Evolutionary conservation across 2,888 invertebrate species (phyloP), one percentile per base, ranked within the genome.

Genomic region (Labia minor): DNA sequence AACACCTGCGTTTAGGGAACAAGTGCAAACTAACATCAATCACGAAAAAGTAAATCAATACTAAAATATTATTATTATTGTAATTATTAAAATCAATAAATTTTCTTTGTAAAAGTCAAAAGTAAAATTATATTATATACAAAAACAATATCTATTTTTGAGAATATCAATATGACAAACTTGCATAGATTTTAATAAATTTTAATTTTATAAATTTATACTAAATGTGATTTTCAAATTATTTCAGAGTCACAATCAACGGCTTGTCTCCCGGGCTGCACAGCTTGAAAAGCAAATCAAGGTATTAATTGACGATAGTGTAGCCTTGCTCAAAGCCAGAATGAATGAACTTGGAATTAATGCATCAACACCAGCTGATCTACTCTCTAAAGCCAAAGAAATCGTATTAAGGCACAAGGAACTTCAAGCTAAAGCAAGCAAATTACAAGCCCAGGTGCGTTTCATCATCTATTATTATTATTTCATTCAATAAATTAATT

Each of bases 321-420:
- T 95, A 16, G 88, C 88, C 21, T 80, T 95, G 71, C 80, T 96
- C 61, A 92, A 94, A 77, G 88, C 89, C 62, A 84, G 95, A 70
- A 91, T 96, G 88, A 89, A 87, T 73, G 95, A 96, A 79, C 81
- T 97, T 72, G 93, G 92, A 69, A 93, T 95, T 70, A 89, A 90
- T 78, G 91, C 91, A 18, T 88, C 85, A 67, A 90, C 90, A 69
- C 91, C 92, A 0, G 89, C 89, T 67, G 92, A 93, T 78, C 80
- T 93, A 67, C 81, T 92, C 67, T 87, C 90, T 3, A 90, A 91
- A 78, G 92, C 92, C 66, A 92, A 92, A 76, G 92, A 94, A 79
- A 96, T 96, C 73, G 95, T 96, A 26, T 86, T 92, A 67, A 82
- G 92, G 21, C 95, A 96, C 77, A 95, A 94, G 77, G 94, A 95